Evolutionary conservation across 1,140 invertebrate genomes (phyloP).

Genomic region (Sipha flava): DNA sequence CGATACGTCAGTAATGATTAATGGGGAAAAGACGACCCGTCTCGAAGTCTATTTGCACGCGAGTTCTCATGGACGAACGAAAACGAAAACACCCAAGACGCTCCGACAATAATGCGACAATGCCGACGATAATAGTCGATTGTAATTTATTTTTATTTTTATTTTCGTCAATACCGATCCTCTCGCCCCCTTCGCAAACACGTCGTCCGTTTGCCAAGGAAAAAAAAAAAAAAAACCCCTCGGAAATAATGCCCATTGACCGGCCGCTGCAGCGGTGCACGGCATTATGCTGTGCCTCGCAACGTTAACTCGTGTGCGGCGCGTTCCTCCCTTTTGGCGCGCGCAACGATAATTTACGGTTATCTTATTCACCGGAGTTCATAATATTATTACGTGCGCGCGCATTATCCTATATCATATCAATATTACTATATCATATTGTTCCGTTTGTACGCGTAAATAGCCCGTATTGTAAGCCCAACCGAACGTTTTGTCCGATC

Average conservation of each 20-base stretch:
- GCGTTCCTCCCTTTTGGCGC: too few relatives aligned
- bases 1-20: constrained; percentile 4
- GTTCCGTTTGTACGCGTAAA: too few relatives aligned
- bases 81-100: neutral
- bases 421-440: too few relatives aligned
- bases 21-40: neutral
- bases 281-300: too few relatives aligned
- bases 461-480: too few relatives aligned
- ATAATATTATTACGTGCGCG: too few relatives aligned
- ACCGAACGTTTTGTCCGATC: neutral
- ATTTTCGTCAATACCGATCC: neutral
- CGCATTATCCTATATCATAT: too few relatives aligned
- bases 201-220: neutral
- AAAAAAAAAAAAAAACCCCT: too few relatives aligned
- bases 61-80: neutral
- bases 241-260: neutral
- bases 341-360: constrained; percentile 17
- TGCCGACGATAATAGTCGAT: neutral
- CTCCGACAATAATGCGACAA: neutral
- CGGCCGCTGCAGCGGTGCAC: too few relatives aligned
- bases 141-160: too few relatives aligned
- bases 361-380: neutral
- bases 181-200: neutral
- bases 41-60: neutral
- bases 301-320: too few relatives aligned